Evolutionary conservation across 2,888 invertebrate species (phyloP).

Genomic region (Temnothorax unifasciatus): DNA sequence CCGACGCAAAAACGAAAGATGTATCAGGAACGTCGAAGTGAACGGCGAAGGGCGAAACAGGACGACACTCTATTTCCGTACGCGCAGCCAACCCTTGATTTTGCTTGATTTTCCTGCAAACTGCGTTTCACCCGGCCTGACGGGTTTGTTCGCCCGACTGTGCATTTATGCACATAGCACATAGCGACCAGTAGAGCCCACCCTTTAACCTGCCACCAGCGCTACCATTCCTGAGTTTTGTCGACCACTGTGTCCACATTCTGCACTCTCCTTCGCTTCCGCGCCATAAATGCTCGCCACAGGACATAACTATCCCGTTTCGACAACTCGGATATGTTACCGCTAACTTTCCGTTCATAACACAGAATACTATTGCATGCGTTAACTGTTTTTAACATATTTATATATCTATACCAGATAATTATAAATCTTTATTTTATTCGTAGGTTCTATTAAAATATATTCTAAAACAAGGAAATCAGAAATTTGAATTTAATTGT

Average conservation of each 20-base stretch:
- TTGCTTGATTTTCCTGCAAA: conserved; percentile 72
- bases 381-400: not conserved
- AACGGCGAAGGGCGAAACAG: conserved; percentile 63
- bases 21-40: conserved; percentile 1
- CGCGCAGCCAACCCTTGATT: conserved; percentile 65
- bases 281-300: conserved; percentile 64
- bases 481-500: not conserved
- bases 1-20: not conserved
- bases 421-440: not conserved
- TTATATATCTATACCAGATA: not conserved
- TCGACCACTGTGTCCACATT: conserved; percentile 72
- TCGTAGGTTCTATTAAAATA: not conserved
- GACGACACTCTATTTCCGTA: conserved; percentile 70
- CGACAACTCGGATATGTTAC: conserved; percentile 65
- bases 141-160: conserved; percentile 72
- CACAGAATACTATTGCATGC: conserved; percentile 19
- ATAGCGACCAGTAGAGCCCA: conserved; percentile 44
- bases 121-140: conserved; percentile 65
- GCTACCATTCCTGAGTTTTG: conserved; percentile 68
- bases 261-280: conserved; percentile 64
- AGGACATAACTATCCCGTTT: conserved; percentile 55
- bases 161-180: conserved; percentile 70
- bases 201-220: conserved; percentile 48
- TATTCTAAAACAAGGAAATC: not conserved
- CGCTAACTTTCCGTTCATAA: conserved; percentile 54